Evolutionary conservation across 1,140 invertebrate species (phyloP), one percentile per base, ranked within the genome.

Genomic region (Pissodes strobi): DNA sequence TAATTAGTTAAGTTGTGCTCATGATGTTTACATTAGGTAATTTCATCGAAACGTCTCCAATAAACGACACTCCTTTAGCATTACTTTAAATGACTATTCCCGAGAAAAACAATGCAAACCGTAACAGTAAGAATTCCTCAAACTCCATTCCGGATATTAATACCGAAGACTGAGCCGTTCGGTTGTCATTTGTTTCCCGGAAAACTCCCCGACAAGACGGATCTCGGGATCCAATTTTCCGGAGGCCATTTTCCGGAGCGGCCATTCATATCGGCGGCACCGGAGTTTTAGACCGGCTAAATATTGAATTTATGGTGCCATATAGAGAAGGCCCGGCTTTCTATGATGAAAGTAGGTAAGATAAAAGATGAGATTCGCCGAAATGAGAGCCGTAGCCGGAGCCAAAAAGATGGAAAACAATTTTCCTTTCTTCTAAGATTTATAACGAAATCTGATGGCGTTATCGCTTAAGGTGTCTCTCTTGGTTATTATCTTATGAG

Each of bases 221-320:
- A 58, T 58, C 58, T 41, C 55, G 43, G 52, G 62, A 69, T 67
- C 68, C 65, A 69, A 67, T 69, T 69, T 67, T 63, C 57, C 61
- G 66, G 67, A 65, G 67, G 69, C 61, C 67, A 68, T 66, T 63
- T 66, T 57, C 63, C 62, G 59, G 65, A 66, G 59, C 61, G 65
- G 55, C 63, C 68, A 67, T 69, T 68, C 68, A 66, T 68, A 67
- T 69, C 53, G 61, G 25, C 41, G 41, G 56, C 56, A 48, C 41
- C 56, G 41, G 56, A 67, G 61, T 69, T 70, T 69, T 62, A 64
- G 57, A 56, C 59, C 68, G 45, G 70, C 66, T 72, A 69, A 72
- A 72, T 72, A 72, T 72, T 72, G 68, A 72, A 72, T 72, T 72
- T 72, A 69, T 69, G 70, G 63, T 64, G 68, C 64, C 67, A 71